These are phyloP conservation scores for Xenopus petersii DNA, from an alignment of 2,797 vertebrate genomes.

Conservation along the genomic window DNA sequence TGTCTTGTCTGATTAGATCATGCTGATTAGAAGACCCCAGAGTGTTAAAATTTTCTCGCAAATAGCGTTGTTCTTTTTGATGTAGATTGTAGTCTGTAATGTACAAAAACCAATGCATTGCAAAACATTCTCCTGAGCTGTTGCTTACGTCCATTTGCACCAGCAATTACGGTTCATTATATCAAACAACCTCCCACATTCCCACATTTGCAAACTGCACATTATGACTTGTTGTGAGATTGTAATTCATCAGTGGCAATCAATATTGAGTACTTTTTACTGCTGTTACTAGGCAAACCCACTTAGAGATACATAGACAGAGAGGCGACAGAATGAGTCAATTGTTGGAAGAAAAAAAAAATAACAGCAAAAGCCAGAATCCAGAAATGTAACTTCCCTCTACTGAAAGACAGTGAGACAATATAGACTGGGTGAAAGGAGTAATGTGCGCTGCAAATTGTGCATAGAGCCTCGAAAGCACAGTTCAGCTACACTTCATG, in stretches of 20 bases:
- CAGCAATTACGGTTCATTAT: slow-evolving; percentile 44
- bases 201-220: slow-evolving; percentile 32
- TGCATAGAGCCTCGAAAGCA: slow-evolving; percentile 30
- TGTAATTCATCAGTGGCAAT: slow-evolving; percentile 40
- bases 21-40: slow-evolving; percentile 20
- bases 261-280: slow-evolving; percentile 37
- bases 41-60: slow-evolving; percentile 16
- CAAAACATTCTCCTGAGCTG: slow-evolving; percentile 12
- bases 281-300: slow-evolving; percentile 48
- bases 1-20: slow-evolving; percentile 36
- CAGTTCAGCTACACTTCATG: slow-evolving; percentile 33
- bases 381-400: slow-evolving; percentile 44
- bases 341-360: slow-evolving; percentile 19
- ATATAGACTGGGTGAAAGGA: slow-evolving; percentile 35
- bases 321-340: slow-evolving; percentile 39
- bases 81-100: slow-evolving; percentile 25
- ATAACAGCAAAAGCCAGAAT: slow-evolving; percentile 29
- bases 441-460: slow-evolving; percentile 50
- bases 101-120: slow-evolving; percentile 16
- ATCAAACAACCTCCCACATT: slow-evolving; percentile 41
- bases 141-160: slow-evolving; percentile 41
- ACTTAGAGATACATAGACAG: slow-evolving; percentile 25
- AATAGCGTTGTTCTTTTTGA: slow-evolving; percentile 14
- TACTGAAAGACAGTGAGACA: slow-evolving; percentile 34
- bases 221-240: slow-evolving; percentile 17